These are phyloP conservation scores for Apodemus agrarius DNA, from an alignment of 2,797 vertebrate species.

Conservation along the genomic window DNA sequence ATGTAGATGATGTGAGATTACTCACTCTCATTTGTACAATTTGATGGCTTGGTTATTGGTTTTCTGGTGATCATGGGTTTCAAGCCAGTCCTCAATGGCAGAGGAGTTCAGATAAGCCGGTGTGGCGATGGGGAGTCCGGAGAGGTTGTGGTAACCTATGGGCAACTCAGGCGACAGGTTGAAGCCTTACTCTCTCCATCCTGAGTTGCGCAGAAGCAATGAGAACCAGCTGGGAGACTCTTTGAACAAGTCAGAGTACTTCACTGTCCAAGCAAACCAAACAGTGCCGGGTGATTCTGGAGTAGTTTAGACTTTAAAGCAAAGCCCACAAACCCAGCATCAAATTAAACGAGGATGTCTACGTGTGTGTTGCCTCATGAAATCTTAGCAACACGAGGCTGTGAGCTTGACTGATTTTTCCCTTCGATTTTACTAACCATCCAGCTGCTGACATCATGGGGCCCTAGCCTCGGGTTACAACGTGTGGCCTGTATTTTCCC, in stretches of 20 bases:
- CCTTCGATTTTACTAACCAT: conserved; percentile 1
- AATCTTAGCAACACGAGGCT: not conserved
- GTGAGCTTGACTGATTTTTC: conserved; percentile 5
- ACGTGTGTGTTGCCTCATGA: not conserved
- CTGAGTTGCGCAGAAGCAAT: not conserved
- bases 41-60: not conserved
- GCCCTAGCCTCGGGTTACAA: conserved; percentile 58
- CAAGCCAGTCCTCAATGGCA: not conserved
- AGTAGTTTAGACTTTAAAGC: conserved; percentile 39
- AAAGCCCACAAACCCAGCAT: not conserved
- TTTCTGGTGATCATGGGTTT: not conserved
- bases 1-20: not conserved
- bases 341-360: not conserved
- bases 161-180: conserved; percentile 13
- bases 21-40: not conserved
- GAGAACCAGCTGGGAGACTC: not conserved
- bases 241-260: not conserved
- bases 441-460: conserved; percentile 58
- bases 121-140: not conserved
- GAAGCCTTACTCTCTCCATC: conserved; percentile 24
- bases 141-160: not conserved
- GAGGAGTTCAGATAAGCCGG: not conserved
- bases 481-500: conserved; percentile 59
- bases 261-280: not conserved
- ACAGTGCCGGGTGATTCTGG: not conserved